Evolutionary conservation across 1,140 invertebrate genomes (phyloP), one percentile per base, ranked within the genome.

Genomic region (Homarus americanus): DNA sequence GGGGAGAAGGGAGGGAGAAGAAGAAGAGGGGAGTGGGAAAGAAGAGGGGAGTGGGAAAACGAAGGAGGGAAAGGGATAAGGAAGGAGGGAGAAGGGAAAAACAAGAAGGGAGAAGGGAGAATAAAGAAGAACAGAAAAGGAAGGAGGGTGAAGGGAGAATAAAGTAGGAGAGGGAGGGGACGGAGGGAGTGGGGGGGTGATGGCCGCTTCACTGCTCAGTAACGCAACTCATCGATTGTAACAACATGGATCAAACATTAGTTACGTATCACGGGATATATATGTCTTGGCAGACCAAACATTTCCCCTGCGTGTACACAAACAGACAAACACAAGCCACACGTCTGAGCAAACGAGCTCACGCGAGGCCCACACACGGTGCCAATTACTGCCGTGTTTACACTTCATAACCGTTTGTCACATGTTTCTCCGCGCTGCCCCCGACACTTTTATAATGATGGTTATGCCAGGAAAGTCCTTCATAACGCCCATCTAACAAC

Each of bases 401-500:
- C 58, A 63, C 58, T 63, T 63, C 58, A 63, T 63, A 63, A 63
- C 58, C 58, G 58, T 63, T 63, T 63, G 58, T 63, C 58, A 63
- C 58, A 20, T 24, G 58, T 63, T 63, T 24, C 58, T 63, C 58
- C 58, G 24, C 15, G 24, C 15, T 24, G 58, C 15, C 15, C 20
- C 15, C 15, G 24, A 15, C 58, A 24, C 58, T 63, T 63, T 63
- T 63, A 63, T 63, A 63, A 63, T 20, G 58, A 20, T 49, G n/a
- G n/a, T n/a, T n/a, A n/a, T n/a, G n/a, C n/a, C n/a, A n/a, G n/a
- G n/a, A n/a, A n/a, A n/a, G n/a, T n/a, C n/a, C n/a, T n/a, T n/a
- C n/a, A n/a, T n/a, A n/a, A n/a, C n/a, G n/a, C n/a, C n/a, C n/a
- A n/a, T n/a, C n/a, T n/a, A n/a, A n/a, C n/a, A n/a, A n/a, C n/a